phyloP scores from a whole-genome alignment of 2,888 invertebrate species.

The Alviniconcha strummeri region DNA sequence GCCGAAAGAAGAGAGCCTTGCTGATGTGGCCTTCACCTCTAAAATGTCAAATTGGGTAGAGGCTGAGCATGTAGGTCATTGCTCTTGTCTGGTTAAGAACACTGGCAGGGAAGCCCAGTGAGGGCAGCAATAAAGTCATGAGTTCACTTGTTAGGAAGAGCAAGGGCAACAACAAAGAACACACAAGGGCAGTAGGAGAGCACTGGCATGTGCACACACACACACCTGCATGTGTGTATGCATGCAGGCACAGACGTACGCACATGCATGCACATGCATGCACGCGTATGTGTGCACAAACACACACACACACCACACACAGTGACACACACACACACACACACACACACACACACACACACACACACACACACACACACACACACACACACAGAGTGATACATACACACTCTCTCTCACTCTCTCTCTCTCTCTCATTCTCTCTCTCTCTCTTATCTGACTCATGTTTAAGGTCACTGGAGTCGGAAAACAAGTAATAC shows the following conservation, averaged over 20 bases:
- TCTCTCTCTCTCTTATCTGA: too few relatives aligned
- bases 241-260: neutral
- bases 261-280: neutral
- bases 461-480: too few relatives aligned
- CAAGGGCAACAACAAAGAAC: too few relatives aligned
- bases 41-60: too few relatives aligned
- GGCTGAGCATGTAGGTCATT: too few relatives aligned
- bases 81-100: too few relatives aligned
- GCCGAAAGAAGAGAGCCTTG: too few relatives aligned
- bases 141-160: too few relatives aligned
- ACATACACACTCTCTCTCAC: neutral
- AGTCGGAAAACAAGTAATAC: too few relatives aligned
- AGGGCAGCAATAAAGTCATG: too few relatives aligned
- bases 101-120: too few relatives aligned
- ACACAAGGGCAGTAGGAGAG: neutral
- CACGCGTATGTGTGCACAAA: neutral
- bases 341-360: constrained; percentile 1
- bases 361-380: neutral
- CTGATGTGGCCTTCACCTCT: too few relatives aligned
- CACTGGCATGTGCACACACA: neutral
- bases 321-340: neutral
- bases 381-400: neutral
- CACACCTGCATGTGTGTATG: neutral
- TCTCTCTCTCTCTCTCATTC: neutral
- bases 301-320: neutral